Evolutionary conservation across 2,113 vertebrate genomes (phyloP).

Genomic region (Cacatua alba): DNA sequence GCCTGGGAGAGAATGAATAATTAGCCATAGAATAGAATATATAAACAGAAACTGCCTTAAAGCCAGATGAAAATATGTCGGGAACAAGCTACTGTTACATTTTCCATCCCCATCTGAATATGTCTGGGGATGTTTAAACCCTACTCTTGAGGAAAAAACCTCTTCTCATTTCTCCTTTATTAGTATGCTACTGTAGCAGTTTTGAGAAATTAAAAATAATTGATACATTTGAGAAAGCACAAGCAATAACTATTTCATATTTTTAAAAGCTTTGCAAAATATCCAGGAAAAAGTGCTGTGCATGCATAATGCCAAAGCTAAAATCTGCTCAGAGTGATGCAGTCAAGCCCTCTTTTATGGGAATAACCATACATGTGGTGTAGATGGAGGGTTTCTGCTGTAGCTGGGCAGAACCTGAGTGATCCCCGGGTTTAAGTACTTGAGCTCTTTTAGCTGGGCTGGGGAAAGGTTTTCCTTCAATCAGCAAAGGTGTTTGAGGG

Average conservation of each 20-base stretch:
- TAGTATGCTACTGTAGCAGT: slow-evolving; percentile 35
- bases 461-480: background rate
- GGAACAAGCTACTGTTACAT: background rate
- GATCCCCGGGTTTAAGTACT: background rate
- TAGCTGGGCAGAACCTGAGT: background rate
- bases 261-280: slow-evolving; percentile 67
- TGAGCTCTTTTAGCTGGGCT: background rate
- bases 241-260: slow-evolving; percentile 42
- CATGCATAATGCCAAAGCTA: background rate
- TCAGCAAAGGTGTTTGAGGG: background rate
- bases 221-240: slow-evolving; percentile 42
- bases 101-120: background rate
- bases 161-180: slow-evolving; percentile 19
- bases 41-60: background rate
- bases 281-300: slow-evolving; percentile 45
- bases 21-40: background rate
- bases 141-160: background rate
- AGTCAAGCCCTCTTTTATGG: background rate
- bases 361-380: background rate
- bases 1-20: background rate
- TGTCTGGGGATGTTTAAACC: slow-evolving; percentile 22
- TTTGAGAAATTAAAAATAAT: slow-evolving; percentile 67
- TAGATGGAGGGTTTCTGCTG: background rate
- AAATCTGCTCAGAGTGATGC: background rate
- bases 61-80: background rate